Evolutionary conservation across 1,140 invertebrate genomes (phyloP).

Genomic region (roundworm (Caenorhabditis elegans)): WBcel235 BX284605.5:9070501-9071000

Average conservation of each 20-base stretch:
- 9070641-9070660: not conserved
- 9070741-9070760: not conserved
- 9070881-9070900: not conserved
- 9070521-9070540: not conserved
- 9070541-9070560: not conserved
- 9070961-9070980: not conserved
- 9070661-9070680: not conserved
- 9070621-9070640: not conserved
- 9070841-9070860: not conserved
- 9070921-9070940: not conserved
- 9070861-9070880: not conserved
- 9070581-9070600: not conserved
- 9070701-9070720: conserved; percentile 4
- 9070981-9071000: not conserved
- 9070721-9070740: conserved; percentile 3
- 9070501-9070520: not conserved
- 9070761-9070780: not conserved
- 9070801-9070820: not conserved
- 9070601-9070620: not conserved
- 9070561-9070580: not conserved
- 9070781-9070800: not conserved
- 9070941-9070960: not conserved
- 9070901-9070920: not conserved
- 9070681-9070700: not conserved
- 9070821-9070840: not conserved